Evolutionary conservation across 1,140 invertebrate species (phyloP), one percentile per base, ranked within the genome.

Genomic region (Colletes latitarsis): DNA sequence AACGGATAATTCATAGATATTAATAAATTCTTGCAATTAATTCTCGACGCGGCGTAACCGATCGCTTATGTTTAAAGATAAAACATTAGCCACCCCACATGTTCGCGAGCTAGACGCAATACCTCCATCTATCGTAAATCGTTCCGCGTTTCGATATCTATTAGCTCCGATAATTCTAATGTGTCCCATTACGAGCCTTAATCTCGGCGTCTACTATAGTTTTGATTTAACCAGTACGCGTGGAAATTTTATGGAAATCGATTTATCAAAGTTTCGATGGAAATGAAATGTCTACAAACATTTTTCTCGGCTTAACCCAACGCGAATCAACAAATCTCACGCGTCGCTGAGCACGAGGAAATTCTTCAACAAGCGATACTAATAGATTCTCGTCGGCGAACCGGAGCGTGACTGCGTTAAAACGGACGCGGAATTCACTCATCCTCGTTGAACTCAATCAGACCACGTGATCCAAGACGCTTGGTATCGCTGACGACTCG

Each of bases 1-100:
- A 87, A 76, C 83, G 87, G 74, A 88, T 79, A 72, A 79, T 79
- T 79, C 69, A 79, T 79, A 79, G 77, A 79, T 79, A 79, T 79
- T 79, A 79, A 79, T 79, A 79, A 73, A 79, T 79, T 73, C 69
- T 49, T 64, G 60, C 69, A 49, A 79, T 79, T 79, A 79, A 73
- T 73, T 55, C 60, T 43, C 49, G 49, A n/a, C 69, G 17, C 49
- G 49, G 49, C 41, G 69, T 39, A 79, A 79, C 41, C 52, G 77
- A 62, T 73, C 77, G 49, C 69, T 79, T 79, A 73, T 64, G 52
- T 66, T 64, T 73, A 72, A 73, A 79, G 69, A 79, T 79, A 79
- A 79, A 79, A 64, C 77, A 55, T 73, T 73, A 30, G 17, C 66
- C 46, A 14, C 58, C 49, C 49, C 17, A 0, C 17, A 2, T 0